Base-by-base conservation (phyloP, 2,888 invertebrate species). In the Glaucopsyche alexis region DNA sequence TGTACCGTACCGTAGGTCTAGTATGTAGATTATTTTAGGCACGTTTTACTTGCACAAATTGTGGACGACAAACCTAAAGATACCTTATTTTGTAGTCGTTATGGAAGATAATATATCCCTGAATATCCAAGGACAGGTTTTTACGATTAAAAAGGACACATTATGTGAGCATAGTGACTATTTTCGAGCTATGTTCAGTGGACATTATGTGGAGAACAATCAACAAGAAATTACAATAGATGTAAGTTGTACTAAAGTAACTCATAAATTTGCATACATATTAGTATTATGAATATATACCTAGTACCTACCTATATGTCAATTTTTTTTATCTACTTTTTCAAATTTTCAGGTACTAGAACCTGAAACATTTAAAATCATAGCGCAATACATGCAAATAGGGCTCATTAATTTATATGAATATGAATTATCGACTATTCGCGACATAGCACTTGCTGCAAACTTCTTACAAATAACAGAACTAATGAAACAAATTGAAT, bases 171-270 rank as follows among this genome's bases (percentile, higher is more conserved):
- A 88, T 72, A 93, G 93, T 78, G 91, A 92, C 80, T 93, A 92
- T 82, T 93, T 93, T 79, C 81, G 84, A 9, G 93, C 92, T 29
- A 93, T 93, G 93, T 93, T 93, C 76, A 91, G 89, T 75, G 93
- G 93, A 1, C 85, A 84, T 79, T 93, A 87, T 77, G 80, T 86
- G 3, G 93, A 93, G 83, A 83, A 87, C 65, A 80, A 86, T 55
- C 82, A 85, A 77, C 76, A 84, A 71, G 84, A 87, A 82, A 86
- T 93, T 65, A 74, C 77, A 66, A 90, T 93, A 64, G 87, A 91
- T 77, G 93, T 93, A 82, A 84, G 88, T 79, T 72, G 55, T 72
- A 50, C 83, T 42, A 42, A 42, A 42, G 29, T 29, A 29, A 2
- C 2, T n/a, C n/a, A n/a, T n/a, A n/a, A n/a, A n/a, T n/a, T n/a